phyloP scores from a whole-genome alignment of 2,797 vertebrate species.

The Trachops cirrhosus region DNA sequence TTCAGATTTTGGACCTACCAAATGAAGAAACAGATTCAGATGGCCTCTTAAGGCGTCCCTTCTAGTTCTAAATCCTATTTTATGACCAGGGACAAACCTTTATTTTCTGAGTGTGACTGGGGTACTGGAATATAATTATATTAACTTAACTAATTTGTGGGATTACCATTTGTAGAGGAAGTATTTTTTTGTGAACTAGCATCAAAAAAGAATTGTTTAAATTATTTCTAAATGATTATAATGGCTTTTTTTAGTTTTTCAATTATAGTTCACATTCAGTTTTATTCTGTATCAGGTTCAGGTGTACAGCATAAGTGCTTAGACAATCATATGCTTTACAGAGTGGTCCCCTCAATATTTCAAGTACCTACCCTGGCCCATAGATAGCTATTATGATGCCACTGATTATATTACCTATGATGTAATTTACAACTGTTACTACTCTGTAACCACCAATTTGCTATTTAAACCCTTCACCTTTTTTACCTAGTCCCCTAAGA shows the following conservation, averaged over 20 bases:
- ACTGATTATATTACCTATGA: neutral
- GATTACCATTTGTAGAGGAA: neutral
- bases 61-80: neutral
- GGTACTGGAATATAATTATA: neutral
- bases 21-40: neutral
- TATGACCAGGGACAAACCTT: neutral
- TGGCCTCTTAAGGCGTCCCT: neutral
- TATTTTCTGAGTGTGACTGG: neutral
- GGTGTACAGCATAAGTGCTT: neutral
- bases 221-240: neutral
- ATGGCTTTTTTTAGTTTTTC: neutral
- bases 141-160: neutral
- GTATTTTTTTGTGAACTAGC: neutral
- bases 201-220: constrained; percentile 20
- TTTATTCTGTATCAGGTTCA: neutral
- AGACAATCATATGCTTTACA: neutral
- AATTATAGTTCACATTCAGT: neutral
- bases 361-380: neutral
- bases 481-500: neutral
- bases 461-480: neutral
- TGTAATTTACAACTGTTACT: neutral
- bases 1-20: constrained; percentile 10
- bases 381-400: neutral
- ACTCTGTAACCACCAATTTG: neutral
- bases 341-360: neutral